Evolutionary conservation across 2,888 invertebrate genomes (phyloP), one percentile per base, ranked within the genome.

Genomic region (Erpobdella octoculata): DNA sequence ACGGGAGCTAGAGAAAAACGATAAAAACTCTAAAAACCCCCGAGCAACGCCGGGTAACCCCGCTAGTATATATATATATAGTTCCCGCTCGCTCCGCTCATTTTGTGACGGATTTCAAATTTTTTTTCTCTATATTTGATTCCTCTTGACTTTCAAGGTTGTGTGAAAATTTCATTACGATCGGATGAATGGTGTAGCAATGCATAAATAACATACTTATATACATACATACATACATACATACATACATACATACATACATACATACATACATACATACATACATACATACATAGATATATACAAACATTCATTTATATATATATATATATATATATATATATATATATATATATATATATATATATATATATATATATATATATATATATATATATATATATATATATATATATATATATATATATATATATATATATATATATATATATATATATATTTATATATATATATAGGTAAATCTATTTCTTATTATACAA

Each of bases 331-430:
- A 70, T 70, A 61, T 35, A n/a, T 62, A 25, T 69, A 59, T 15
- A 31, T 59, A 69, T 58, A 31, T n/a, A 31, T 59, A 31, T 12
- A 59, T 31, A 59, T 59, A 71, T 71, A 1, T 37, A 71, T 71
- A 53, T 46, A 70, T 70, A 28, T 37, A 59, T 59, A 61, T 71
- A 70, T 72, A 59, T 35, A 70, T 70, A 38, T 53, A 41, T 37
- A 25, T 31, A 61, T 70, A 37, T 37, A 61, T 59, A 62, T 71
- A 71, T 72, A 58, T 37, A 37, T 72, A 61, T 53, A 59, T 70
- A 59, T 59, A 71, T 70, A 69, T 70, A 33, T 66, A 25, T 67
- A 35, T 64, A 62, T 67, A 6, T 67, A 37, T 28, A 64, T 66
- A n/a, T 67, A 37, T 61, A 33, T 67, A 12, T 35, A 37, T 36